Percentiles rank a stretch among this genome's conserved stretches.
Evolutionary conservation across 2,888 invertebrate species (phyloP).

Genomic region (Hofmannophila pseudospretella): DNA sequence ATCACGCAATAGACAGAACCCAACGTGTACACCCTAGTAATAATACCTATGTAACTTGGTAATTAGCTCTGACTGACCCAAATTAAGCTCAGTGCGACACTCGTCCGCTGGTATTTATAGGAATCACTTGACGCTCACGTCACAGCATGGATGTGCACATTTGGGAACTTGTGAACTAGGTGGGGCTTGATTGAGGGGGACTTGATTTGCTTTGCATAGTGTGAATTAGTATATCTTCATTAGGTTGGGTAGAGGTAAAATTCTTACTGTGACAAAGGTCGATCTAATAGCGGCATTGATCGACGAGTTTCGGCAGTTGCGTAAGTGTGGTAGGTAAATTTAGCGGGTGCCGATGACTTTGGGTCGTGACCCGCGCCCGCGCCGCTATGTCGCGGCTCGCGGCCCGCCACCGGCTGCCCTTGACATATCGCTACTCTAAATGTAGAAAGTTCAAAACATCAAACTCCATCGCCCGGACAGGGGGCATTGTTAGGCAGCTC

Average conservation of each 20-base stretch:
- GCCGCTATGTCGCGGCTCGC: conserved; percentile 15
- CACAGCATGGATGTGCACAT: too few species aligned
- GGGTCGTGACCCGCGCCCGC: conserved; percentile 41
- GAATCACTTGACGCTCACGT: too few species aligned
- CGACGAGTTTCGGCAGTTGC: conserved; percentile 30
- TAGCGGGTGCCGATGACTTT: conserved; percentile 29
- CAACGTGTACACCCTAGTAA: too few species aligned
- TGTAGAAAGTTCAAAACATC: conserved; percentile 61
- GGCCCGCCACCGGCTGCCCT: conserved; percentile 46
- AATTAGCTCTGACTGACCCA: too few species aligned
- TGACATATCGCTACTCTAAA: conserved; percentile 57
- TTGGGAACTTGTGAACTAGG: neutral
- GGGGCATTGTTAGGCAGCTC: conserved; percentile 20
- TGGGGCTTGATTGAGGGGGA: neutral
- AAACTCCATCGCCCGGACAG: conserved; percentile 25
- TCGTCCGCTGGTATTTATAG: too few species aligned
- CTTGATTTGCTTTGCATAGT: too few species aligned
- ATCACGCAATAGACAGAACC: too few species aligned
- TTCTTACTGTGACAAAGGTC: neutral
- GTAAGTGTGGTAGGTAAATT: conserved; percentile 37
- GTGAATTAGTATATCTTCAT: too few species aligned
- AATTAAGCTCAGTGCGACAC: too few species aligned
- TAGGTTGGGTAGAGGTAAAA: too few species aligned
- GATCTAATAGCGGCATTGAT: conserved; percentile 11
- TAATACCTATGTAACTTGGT: too few species aligned